A percentile compares a stretch with the other conserved stretches of the same genome.
Conservation (phyloP, 1,140 invertebrate species). For the Papilio polyxenes region DNA sequence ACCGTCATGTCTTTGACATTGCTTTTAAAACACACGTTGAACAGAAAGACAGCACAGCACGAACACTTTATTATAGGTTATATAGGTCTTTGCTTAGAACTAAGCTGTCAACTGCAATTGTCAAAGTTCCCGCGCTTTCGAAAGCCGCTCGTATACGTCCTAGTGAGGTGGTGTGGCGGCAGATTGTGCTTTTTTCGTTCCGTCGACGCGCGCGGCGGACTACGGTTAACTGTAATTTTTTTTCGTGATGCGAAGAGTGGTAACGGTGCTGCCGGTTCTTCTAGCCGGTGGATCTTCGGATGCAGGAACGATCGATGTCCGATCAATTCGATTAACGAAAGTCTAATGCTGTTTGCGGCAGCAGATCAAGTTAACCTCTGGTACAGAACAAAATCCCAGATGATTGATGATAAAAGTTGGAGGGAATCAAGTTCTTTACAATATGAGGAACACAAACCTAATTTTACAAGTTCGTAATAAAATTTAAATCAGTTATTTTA, state of each 20-base stretch:
- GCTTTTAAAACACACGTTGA: slow-evolving; percentile 36
- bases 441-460: background rate
- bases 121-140: slow-evolving; percentile 63
- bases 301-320: slow-evolving; percentile 49
- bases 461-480: background rate
- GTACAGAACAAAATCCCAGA: background rate
- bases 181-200: slow-evolving; percentile 75
- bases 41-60: slow-evolving; percentile 42
- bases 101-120: slow-evolving; percentile 68
- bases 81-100: slow-evolving; percentile 49
- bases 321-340: slow-evolving; percentile 56
- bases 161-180: slow-evolving; percentile 61
- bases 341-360: slow-evolving; percentile 44
- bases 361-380: background rate
- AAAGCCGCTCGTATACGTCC: slow-evolving; percentile 62
- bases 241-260: slow-evolving; percentile 67
- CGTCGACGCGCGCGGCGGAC: slow-evolving; percentile 57
- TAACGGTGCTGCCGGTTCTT: slow-evolving; percentile 73
- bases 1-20: slow-evolving; percentile 54
- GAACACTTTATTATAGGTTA: slow-evolving; percentile 44
- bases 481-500: background rate
- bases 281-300: slow-evolving; percentile 56
- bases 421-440: background rate
- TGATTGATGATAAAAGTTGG: background rate
- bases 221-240: slow-evolving; percentile 75